These are phyloP conservation scores for Lordiphosa fenestrarum DNA, from an alignment of 2,888 invertebrate species.

Conservation along the genomic window DNA sequence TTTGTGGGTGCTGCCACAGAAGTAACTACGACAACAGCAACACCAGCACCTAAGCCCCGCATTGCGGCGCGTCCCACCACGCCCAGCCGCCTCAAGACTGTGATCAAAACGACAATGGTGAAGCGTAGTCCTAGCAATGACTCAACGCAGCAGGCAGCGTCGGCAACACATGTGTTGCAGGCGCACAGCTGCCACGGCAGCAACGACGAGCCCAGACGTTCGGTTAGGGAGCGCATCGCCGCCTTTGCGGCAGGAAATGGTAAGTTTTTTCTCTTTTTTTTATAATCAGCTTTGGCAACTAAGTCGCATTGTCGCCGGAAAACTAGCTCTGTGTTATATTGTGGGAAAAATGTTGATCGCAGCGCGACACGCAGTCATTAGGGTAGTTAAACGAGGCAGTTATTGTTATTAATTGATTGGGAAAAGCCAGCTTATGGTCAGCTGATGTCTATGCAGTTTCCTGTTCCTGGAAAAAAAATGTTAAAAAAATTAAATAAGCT, in stretches of 20 bases:
- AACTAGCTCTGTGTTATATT: constrained; percentile 28
- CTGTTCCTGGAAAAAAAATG: constrained; percentile 34
- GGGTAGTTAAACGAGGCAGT: constrained; percentile 56
- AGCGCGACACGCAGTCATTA: constrained; percentile 50
- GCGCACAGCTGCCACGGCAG: constrained; percentile 53
- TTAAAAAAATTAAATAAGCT: constrained; percentile 19
- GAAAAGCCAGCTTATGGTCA: constrained; percentile 24
- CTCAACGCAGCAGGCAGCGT: constrained; percentile 55
- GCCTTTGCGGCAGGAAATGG: constrained; percentile 78
- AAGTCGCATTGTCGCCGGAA: constrained; percentile 55
- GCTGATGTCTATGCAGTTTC: constrained; percentile 53
- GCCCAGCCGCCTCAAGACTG: constrained; percentile 78
- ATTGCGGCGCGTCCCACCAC: constrained; percentile 70
- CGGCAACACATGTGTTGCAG: constrained; percentile 55
- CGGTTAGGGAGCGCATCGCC: constrained; percentile 77
- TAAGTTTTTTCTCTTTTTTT: constrained; percentile 55
- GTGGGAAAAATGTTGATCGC: constrained; percentile 51
- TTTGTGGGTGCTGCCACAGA: constrained; percentile 67
- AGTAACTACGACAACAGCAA: constrained; percentile 38
- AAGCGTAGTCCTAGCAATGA: constrained; percentile 78
- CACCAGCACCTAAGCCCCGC: constrained; percentile 65
- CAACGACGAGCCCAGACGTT: constrained; percentile 56
- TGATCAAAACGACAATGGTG: constrained; percentile 79
- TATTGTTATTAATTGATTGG: constrained; percentile 60
- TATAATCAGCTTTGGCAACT: constrained; percentile 66